These are phyloP conservation scores for Arvicanthis niloticus DNA, from an alignment of 2,113 vertebrate genomes.

Conservation along the genomic window DNA sequence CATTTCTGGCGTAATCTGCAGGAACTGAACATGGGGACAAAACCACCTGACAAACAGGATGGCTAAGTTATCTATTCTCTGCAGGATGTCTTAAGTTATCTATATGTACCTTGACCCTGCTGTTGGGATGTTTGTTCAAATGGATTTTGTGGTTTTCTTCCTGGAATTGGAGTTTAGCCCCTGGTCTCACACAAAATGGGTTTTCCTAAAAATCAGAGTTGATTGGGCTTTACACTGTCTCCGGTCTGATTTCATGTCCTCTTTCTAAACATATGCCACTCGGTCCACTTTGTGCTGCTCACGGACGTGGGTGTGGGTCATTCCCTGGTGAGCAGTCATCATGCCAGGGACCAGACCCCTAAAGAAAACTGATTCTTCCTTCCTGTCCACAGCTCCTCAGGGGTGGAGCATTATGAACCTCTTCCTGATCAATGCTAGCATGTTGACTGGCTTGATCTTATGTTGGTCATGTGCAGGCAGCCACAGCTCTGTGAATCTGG, in stretches of 20 bases:
- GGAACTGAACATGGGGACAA: too few species aligned
- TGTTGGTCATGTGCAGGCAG: background rate
- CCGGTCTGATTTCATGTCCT: background rate
- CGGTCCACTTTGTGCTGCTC: background rate
- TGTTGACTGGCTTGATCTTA: background rate
- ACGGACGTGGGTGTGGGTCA: background rate
- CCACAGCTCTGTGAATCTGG: background rate
- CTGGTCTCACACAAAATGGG: too few species aligned
- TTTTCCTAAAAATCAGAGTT: too few species aligned
- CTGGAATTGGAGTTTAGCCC: too few species aligned
- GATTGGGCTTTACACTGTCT: too few species aligned
- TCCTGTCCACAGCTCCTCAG: background rate
- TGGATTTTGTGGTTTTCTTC: too few species aligned
- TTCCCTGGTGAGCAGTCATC: background rate
- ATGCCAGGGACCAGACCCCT: background rate
- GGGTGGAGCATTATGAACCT: background rate
- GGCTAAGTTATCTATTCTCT: too few species aligned
- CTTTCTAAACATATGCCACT: background rate
- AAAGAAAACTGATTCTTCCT: background rate
- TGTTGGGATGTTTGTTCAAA: too few species aligned
- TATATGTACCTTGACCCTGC: too few species aligned
- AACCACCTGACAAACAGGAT: too few species aligned
- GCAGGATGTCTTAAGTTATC: too few species aligned
- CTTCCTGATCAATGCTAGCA: background rate
- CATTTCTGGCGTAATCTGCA: too few species aligned